A percentile compares a stretch with the other conserved stretches of the same genome.
Evolutionary conservation across 2,113 vertebrate genomes (phyloP).

Genomic region (Numida meleagris): DNA sequence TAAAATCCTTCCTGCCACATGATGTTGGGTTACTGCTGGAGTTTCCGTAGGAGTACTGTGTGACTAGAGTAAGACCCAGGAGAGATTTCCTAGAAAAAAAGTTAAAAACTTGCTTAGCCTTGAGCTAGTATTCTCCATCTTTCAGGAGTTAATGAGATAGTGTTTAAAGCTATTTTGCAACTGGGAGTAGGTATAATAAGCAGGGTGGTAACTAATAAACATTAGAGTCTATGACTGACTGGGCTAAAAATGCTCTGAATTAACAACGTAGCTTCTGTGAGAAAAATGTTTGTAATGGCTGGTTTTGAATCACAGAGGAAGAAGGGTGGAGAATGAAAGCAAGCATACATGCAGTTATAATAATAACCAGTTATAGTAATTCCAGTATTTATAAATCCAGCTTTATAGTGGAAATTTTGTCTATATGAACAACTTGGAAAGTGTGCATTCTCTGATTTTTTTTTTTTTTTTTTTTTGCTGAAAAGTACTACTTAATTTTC

Average conservation of each 20-base stretch:
- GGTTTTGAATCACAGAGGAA: neutral
- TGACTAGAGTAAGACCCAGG: neutral
- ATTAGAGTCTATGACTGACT: neutral
- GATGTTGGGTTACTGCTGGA: neutral
- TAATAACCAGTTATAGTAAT: too few species aligned
- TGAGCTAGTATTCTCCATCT: neutral
- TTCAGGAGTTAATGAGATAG: neutral
- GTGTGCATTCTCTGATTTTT: neutral
- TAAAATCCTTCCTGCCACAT: neutral
- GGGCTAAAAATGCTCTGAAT: neutral
- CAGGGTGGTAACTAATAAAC: neutral
- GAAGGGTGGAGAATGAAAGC: neutral
- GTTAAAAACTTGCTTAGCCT: neutral
- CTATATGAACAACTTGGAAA: neutral
- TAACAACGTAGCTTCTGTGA: neutral
- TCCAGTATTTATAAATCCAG: neutral
- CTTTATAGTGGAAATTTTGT: neutral
- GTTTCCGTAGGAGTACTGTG: neutral
- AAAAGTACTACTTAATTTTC: neutral
- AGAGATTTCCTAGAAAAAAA: neutral
- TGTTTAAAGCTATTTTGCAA: neutral
- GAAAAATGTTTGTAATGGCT: neutral
- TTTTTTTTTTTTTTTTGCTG: conserved; percentile 2
- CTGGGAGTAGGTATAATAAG: neutral
- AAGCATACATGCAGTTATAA: neutral